Evolutionary conservation across 2,888 invertebrate genomes (phyloP).

Genomic region (Hesperia comma): DNA sequence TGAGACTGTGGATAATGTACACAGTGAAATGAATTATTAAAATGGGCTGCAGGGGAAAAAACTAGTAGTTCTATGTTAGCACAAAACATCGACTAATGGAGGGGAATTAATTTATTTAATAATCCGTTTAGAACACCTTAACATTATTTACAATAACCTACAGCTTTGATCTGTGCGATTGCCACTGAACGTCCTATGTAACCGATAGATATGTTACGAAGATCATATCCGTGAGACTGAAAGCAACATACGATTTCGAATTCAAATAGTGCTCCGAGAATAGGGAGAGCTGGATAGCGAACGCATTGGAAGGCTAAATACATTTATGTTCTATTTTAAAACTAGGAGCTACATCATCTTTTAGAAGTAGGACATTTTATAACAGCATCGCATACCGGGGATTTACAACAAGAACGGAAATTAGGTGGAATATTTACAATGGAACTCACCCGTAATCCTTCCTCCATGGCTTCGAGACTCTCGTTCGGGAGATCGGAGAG

Average conservation of each 20-base stretch:
- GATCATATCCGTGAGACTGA: conserved; percentile 35
- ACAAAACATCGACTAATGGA: conserved; percentile 15
- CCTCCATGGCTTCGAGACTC: conserved; percentile 88
- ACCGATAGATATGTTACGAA: not conserved
- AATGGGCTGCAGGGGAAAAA: conserved; percentile 22
- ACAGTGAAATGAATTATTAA: conserved; percentile 24
- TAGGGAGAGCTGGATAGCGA: conserved; percentile 45
- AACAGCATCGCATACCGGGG: conserved; percentile 41
- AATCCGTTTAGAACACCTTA: too few species aligned
- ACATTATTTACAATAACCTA: too few species aligned
- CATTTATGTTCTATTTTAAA: conserved; percentile 50
- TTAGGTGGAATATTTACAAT: conserved; percentile 52
- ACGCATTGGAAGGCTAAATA: conserved; percentile 40
- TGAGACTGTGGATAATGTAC: conserved; percentile 39
- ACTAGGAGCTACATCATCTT: conserved; percentile 39
- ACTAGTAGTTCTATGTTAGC: conserved; percentile 12
- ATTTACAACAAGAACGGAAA: conserved; percentile 44
- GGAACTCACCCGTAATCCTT: conserved; percentile 88
- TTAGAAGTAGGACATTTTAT: conserved; percentile 45
- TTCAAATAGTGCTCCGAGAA: conserved; percentile 46
- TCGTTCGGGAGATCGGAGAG: conserved; percentile 88
- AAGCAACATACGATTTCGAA: conserved; percentile 40
- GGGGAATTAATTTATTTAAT: not conserved
- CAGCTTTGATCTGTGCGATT: too few species aligned
- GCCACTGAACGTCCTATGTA: not conserved